Evolutionary conservation across 2,797 vertebrate species (phyloP).

Genomic region (Huso huso): DNA sequence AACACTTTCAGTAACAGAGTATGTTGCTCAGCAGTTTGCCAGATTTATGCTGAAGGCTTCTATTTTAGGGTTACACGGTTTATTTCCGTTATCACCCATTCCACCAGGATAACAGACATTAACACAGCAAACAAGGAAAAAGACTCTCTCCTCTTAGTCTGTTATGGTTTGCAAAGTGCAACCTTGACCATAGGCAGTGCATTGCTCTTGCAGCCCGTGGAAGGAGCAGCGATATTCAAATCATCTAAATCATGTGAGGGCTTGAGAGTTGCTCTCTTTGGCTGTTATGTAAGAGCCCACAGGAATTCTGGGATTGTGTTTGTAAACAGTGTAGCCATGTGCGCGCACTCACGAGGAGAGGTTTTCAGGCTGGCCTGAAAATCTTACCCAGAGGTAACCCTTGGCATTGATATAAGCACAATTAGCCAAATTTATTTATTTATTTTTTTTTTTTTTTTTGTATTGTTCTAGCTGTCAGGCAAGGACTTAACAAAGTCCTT

Average conservation of each 20-base stretch:
- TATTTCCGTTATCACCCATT: no score
- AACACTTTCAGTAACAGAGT: no score
- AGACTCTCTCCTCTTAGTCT: no score
- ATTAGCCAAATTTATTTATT: conserved; percentile 23
- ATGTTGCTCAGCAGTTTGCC: no score
- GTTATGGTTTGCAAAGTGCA: no score
- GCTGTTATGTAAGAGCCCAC: conserved; percentile 54
- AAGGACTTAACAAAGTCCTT: no score
- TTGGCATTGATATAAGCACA: conserved; percentile 44
- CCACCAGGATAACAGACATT: no score
- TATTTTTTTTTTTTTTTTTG: no score
- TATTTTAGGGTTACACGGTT: no score
- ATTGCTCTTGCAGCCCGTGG: conserved; percentile 1
- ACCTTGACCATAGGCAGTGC: background rate
- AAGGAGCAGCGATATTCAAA: conserved; percentile 17
- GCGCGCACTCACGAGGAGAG: conserved; percentile 52
- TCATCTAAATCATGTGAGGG: conserved; percentile 35
- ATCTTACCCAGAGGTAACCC: conserved; percentile 56
- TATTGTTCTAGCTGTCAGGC: no score
- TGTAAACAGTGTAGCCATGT: conserved; percentile 81
- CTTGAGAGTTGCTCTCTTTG: conserved; percentile 41
- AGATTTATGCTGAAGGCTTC: no score
- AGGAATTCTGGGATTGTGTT: conserved; percentile 71
- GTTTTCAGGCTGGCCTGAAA: conserved; percentile 50
- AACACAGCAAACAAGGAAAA: no score